A percentile compares a stretch with the other conserved stretches of the same genome.
These are phyloP conservation scores for Ceyx margarethae DNA, from an alignment of 2,113 vertebrate species.

Conservation along the genomic window DNA sequence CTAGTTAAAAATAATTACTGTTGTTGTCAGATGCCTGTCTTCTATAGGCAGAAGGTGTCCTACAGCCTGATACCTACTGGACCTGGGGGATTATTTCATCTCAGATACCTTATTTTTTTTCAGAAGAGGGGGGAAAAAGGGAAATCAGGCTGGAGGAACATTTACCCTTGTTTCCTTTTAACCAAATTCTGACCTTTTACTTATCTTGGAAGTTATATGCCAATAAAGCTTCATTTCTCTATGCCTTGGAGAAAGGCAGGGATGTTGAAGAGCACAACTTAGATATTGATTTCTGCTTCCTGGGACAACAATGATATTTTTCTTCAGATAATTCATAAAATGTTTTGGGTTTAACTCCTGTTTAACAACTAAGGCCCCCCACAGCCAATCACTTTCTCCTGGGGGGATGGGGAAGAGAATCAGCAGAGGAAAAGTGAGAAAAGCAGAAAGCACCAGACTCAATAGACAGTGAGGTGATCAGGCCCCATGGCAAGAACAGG, in stretches of 20 bases:
- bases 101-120: neutral
- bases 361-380: neutral
- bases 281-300: neutral
- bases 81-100: neutral
- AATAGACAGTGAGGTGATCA: neutral
- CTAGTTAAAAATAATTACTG: conserved; percentile 25
- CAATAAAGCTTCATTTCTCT: neutral
- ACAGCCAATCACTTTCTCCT: neutral
- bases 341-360: neutral
- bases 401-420: neutral
- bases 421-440: neutral
- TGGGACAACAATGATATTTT: rapidly evolving
- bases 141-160: neutral
- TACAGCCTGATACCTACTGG: neutral
- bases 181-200: neutral
- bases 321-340: neutral
- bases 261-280: neutral
- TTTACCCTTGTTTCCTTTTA: neutral
- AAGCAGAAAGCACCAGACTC: neutral
- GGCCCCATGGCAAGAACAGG: neutral
- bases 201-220: neutral
- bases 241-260: neutral
- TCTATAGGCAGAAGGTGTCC: neutral
- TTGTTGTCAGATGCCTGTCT: neutral
- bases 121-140: neutral